Percentiles rank a stretch among this genome's conserved stretches.
These are phyloP conservation scores for Euzetes globulus DNA, from an alignment of 2,888 invertebrate species.

Conservation along the genomic window DNA sequence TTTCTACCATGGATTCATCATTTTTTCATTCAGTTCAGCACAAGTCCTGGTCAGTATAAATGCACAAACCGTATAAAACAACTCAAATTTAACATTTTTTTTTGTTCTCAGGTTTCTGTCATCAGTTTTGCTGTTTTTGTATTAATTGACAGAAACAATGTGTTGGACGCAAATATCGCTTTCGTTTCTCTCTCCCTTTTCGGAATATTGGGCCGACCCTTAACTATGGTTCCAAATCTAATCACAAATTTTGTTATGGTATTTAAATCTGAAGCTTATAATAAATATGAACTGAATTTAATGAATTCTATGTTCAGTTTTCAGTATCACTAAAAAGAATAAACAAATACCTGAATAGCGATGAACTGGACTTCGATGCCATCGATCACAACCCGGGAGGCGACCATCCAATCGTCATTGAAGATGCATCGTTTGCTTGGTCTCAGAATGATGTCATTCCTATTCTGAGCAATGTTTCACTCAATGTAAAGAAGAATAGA, in stretches of 20 bases:
- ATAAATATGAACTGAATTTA: neutral
- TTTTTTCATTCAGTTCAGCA: slow-evolving; percentile 88
- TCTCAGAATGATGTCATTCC: slow-evolving; percentile 50
- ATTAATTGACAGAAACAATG: slow-evolving; percentile 27
- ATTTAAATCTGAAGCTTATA: neutral
- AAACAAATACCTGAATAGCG: slow-evolving; percentile 50
- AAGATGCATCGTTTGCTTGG: slow-evolving; percentile 85
- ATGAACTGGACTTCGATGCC: slow-evolving; percentile 40
- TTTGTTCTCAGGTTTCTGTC: slow-evolving; percentile 49
- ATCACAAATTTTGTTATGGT: slow-evolving; percentile 33
- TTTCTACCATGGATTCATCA: slow-evolving; percentile 76
- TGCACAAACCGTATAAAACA: slow-evolving; percentile 30
- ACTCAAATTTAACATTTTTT: neutral
- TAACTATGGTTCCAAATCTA: slow-evolving; percentile 37
- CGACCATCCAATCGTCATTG: slow-evolving; percentile 49
- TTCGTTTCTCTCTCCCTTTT: slow-evolving; percentile 49
- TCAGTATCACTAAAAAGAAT: slow-evolving; percentile 54
- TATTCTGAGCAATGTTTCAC: slow-evolving; percentile 38
- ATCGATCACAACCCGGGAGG: slow-evolving; percentile 31
- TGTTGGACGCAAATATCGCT: slow-evolving; percentile 45
- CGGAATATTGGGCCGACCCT: slow-evolving; percentile 46
- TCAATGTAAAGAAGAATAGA: slow-evolving; percentile 35
- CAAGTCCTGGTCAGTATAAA: slow-evolving; percentile 51
- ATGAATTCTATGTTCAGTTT: slow-evolving; percentile 6
- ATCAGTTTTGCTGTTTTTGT: slow-evolving; percentile 35